Evolutionary conservation across 2,888 invertebrate genomes (phyloP).

Genomic region (Dasysyrphus albostriatus): DNA sequence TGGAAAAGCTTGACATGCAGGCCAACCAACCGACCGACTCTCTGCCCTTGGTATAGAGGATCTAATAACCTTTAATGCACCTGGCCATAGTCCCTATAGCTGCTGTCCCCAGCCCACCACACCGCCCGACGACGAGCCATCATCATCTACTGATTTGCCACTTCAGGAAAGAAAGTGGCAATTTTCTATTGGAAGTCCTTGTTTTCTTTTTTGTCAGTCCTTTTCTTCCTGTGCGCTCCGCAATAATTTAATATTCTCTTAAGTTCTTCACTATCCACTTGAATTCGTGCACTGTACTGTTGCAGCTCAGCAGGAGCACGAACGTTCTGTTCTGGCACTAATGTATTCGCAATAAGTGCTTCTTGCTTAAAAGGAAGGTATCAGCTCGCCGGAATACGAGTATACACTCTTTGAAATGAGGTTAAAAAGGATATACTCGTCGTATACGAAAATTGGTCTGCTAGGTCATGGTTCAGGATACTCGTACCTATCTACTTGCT

Average conservation of each 20-base stretch:
- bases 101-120: background rate
- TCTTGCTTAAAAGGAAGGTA: slow-evolving; percentile 34
- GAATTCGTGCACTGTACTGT: slow-evolving; percentile 51
- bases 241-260: slow-evolving; percentile 73
- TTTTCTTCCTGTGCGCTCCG: slow-evolving; percentile 40
- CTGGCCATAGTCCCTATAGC: slow-evolving; percentile 39
- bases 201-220: slow-evolving; percentile 30
- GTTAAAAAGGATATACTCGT: slow-evolving; percentile 18
- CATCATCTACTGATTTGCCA: slow-evolving; percentile 68
- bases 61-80: slow-evolving; percentile 73
- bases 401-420: slow-evolving; percentile 6
- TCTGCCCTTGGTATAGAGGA: slow-evolving; percentile 7
- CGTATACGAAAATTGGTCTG: slow-evolving; percentile 20
- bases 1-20: slow-evolving; percentile 51
- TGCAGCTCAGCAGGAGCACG: background rate
- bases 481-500: slow-evolving; percentile 6
- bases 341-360: slow-evolving; percentile 75
- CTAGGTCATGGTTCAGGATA: slow-evolving; percentile 65
- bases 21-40: slow-evolving; percentile 20
- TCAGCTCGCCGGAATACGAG: background rate
- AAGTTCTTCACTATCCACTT: slow-evolving; percentile 60
- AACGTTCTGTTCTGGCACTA: slow-evolving; percentile 40
- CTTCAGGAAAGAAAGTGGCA: slow-evolving; percentile 63
- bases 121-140: slow-evolving; percentile 37
- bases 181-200: slow-evolving; percentile 60